A percentile compares a stretch with the other conserved stretches of the same genome.
phyloP scores from a whole-genome alignment of 2,797 vertebrate species.

The Neostethus bicornis region DNA sequence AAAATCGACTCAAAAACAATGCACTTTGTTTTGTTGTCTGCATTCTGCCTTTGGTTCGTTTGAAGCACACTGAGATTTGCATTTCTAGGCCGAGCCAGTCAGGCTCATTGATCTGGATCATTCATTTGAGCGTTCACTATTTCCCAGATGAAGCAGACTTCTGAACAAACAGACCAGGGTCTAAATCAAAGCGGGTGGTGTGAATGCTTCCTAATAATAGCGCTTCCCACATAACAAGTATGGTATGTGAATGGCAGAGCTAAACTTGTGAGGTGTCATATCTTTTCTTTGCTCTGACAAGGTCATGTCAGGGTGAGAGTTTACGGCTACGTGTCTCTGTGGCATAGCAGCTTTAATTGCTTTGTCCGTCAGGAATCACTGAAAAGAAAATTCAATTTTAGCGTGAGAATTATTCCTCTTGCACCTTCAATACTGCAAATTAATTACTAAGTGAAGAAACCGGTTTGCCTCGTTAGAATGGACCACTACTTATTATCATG shows the following conservation, averaged over 20 bases:
- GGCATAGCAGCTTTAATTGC: constrained; percentile 55
- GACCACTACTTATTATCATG: no score
- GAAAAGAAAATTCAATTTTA: constrained; percentile 46
- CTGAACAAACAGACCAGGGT: no score
- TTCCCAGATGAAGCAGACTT: no score
- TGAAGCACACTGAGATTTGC: no score
- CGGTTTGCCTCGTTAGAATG: background rate
- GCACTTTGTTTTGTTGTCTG: no score
- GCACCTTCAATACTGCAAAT: constrained; percentile 5
- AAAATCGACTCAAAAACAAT: no score
- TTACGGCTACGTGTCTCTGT: constrained; percentile 35
- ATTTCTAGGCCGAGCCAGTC: no score
- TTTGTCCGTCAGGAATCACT: constrained; percentile 49
- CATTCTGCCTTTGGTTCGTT: no score
- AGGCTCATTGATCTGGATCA: no score
- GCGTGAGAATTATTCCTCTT: constrained; percentile 25
- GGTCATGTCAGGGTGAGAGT: constrained; percentile 29
- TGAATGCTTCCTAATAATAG: no score
- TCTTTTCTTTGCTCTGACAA: constrained; percentile 18
- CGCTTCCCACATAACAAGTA: background rate
- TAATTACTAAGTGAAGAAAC: background rate
- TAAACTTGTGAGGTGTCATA: constrained; percentile 23
- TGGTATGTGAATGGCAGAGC: constrained; percentile 22
- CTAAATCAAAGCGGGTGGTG: background rate
- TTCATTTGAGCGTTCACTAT: no score